Conservation (phyloP, 2,888 invertebrate genomes). For the Acronicta aceris region DNA sequence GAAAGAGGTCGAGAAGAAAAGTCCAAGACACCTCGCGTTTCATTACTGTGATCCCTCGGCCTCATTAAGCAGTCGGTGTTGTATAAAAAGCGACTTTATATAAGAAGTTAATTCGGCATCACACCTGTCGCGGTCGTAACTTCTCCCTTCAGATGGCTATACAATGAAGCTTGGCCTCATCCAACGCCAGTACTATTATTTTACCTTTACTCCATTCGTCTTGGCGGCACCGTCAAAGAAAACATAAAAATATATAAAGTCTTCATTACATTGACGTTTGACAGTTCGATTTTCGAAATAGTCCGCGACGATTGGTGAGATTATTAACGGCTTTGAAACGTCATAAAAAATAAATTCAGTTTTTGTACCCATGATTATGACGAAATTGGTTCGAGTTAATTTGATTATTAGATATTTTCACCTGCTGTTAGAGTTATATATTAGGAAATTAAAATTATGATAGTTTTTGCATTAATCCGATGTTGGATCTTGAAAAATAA, state of each 20-base stretch:
- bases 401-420: slow-evolving; percentile 61
- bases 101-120: slow-evolving; percentile 87
- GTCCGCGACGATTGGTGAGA: slow-evolving; percentile 68
- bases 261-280: slow-evolving; percentile 82
- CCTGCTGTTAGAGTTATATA: slow-evolving; percentile 53
- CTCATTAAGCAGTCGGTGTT: slow-evolving; percentile 84
- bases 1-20: slow-evolving; percentile 76
- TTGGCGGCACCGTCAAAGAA: slow-evolving; percentile 83
- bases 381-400: slow-evolving; percentile 57
- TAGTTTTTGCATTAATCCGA: slow-evolving; percentile 11
- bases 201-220: slow-evolving; percentile 74
- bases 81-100: slow-evolving; percentile 86
- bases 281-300: slow-evolving; percentile 83
- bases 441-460: slow-evolving; percentile 39
- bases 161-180: slow-evolving; percentile 83
- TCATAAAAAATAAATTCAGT: slow-evolving; percentile 63
- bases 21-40: slow-evolving; percentile 76
- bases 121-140: slow-evolving; percentile 88
- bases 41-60: slow-evolving; percentile 81
- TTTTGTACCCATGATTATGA: slow-evolving; percentile 61
- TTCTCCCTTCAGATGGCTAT: slow-evolving; percentile 81
- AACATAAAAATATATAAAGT: slow-evolving; percentile 79
- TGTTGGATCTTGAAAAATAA: slow-evolving; percentile 53
- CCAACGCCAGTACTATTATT: slow-evolving; percentile 77
- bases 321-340: slow-evolving; percentile 66